Conservation (phyloP, 2,888 invertebrate genomes). For the Nomada fucata region DNA sequence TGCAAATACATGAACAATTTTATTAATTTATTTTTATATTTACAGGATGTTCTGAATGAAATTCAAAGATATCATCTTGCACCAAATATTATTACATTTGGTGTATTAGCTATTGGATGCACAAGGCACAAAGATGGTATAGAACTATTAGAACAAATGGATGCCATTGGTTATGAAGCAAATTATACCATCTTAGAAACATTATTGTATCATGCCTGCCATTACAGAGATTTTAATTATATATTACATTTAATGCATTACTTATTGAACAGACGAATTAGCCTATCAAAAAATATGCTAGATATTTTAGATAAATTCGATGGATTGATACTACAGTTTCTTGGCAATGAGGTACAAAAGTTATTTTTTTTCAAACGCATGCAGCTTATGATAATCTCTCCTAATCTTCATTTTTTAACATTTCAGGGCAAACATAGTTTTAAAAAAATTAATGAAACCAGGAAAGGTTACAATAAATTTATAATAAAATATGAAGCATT, state of each 20-base stretch:
- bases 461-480: slow-evolving; percentile 38
- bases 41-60: slow-evolving; percentile 83
- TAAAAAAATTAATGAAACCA: background rate
- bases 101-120: slow-evolving; percentile 93
- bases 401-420: slow-evolving; percentile 1
- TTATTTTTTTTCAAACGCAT: slow-evolving; percentile 2
- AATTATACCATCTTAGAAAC: slow-evolving; percentile 91
- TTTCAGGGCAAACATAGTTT: slow-evolving; percentile 44
- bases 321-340: slow-evolving; percentile 1
- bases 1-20: background rate
- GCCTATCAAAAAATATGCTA: slow-evolving; percentile 86
- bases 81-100: slow-evolving; percentile 93
- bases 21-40: slow-evolving; percentile 59
- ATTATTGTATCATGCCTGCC: slow-evolving; percentile 89
- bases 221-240: slow-evolving; percentile 87
- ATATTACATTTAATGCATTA: slow-evolving; percentile 89
- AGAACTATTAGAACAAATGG: slow-evolving; percentile 89
- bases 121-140: slow-evolving; percentile 87
- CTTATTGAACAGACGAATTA: slow-evolving; percentile 87
- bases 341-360: slow-evolving; percentile 31
- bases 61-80: slow-evolving; percentile 85
- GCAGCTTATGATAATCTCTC: background rate
- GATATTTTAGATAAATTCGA: slow-evolving; percentile 87
- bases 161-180: slow-evolving; percentile 87
- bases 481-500: slow-evolving; percentile 51